Conservation (phyloP, 2,888 invertebrate genomes). For the Pyrgus malvae region DNA sequence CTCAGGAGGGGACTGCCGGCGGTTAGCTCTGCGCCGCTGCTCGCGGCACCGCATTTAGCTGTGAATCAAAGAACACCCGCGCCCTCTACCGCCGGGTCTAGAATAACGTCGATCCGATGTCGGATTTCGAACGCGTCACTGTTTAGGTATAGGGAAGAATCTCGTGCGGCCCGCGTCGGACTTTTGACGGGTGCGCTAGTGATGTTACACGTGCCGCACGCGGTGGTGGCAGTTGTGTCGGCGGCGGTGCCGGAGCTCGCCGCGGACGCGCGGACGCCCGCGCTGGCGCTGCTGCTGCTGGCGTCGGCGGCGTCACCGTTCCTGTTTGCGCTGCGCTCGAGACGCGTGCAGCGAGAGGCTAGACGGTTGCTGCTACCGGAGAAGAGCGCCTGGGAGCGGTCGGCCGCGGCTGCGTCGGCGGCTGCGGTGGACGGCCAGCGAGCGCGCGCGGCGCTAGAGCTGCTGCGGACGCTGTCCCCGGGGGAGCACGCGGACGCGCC, state of each 20-base stretch:
- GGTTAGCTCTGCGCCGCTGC: slow-evolving; percentile 76
- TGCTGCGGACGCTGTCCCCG: slow-evolving; percentile 68
- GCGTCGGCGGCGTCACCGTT: slow-evolving; percentile 87
- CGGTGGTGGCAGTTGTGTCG: slow-evolving; percentile 59
- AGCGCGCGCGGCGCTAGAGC: slow-evolving; percentile 67
- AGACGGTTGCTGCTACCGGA: slow-evolving; percentile 63
- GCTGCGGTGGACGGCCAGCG: slow-evolving; percentile 80
- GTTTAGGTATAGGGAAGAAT: slow-evolving; percentile 93
- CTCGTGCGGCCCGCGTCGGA: slow-evolving; percentile 91
- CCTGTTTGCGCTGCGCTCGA: slow-evolving; percentile 88
- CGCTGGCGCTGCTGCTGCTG: slow-evolving; percentile 81
- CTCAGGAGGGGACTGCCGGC: slow-evolving; percentile 68
- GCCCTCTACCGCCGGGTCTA: slow-evolving; percentile 74
- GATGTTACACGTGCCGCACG: slow-evolving; percentile 87
- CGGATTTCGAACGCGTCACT: slow-evolving; percentile 92
- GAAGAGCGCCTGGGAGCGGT: slow-evolving; percentile 78
- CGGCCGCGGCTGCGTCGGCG: slow-evolving; percentile 72
- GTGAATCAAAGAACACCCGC: slow-evolving; percentile 68
- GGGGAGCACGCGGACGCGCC: slow-evolving; percentile 54
- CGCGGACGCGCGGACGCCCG: slow-evolving; percentile 70
- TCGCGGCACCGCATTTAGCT: slow-evolving; percentile 64
- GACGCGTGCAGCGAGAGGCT: slow-evolving; percentile 81
- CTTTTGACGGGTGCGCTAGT: slow-evolving; percentile 86
- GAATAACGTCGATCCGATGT: slow-evolving; percentile 88
- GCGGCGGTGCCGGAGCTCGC: slow-evolving; percentile 78